These are phyloP conservation scores for Drosophila koepferae DNA, from an alignment of 2,888 invertebrate species.

Conservation along the genomic window DNA sequence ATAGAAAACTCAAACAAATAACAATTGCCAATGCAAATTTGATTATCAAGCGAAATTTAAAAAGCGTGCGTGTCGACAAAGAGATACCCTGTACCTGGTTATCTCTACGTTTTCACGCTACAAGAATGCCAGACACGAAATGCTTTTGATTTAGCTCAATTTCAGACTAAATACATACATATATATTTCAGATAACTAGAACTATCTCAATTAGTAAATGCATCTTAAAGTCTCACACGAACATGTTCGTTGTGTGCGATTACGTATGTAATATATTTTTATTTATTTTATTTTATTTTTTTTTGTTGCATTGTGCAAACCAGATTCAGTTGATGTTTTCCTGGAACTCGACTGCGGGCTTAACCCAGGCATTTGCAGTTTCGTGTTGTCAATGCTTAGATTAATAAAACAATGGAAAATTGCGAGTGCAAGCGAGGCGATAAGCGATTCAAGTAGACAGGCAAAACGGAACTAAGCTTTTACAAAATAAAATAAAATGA, in stretches of 20 bases:
- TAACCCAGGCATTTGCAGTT: slow-evolving; percentile 23
- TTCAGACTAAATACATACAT: background rate
- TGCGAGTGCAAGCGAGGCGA: slow-evolving; percentile 29
- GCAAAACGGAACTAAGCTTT: slow-evolving; percentile 5
- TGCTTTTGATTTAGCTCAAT: background rate
- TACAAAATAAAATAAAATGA: too few species aligned
- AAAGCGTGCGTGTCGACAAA: background rate
- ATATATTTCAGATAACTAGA: background rate
- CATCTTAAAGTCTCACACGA: background rate
- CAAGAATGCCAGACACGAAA: background rate
- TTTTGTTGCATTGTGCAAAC: slow-evolving; percentile 41
- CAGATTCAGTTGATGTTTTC: slow-evolving; percentile 47
- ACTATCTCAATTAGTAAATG: background rate
- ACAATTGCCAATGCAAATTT: slow-evolving; percentile 4
- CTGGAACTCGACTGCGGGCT: slow-evolving; percentile 41
- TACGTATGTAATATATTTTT: slow-evolving; percentile 28
- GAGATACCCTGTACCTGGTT: background rate
- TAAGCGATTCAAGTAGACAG: slow-evolving; percentile 5
- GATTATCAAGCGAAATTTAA: background rate
- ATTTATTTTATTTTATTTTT: background rate
- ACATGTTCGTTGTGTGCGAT: background rate
- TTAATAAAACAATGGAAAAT: slow-evolving; percentile 31
- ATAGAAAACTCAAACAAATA: slow-evolving; percentile 1
- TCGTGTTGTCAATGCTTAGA: slow-evolving; percentile 18
- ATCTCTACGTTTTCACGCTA: background rate